phyloP scores from a whole-genome alignment of 64 coral and sea anemone genomes.

The Montipora capricornis region DNA sequence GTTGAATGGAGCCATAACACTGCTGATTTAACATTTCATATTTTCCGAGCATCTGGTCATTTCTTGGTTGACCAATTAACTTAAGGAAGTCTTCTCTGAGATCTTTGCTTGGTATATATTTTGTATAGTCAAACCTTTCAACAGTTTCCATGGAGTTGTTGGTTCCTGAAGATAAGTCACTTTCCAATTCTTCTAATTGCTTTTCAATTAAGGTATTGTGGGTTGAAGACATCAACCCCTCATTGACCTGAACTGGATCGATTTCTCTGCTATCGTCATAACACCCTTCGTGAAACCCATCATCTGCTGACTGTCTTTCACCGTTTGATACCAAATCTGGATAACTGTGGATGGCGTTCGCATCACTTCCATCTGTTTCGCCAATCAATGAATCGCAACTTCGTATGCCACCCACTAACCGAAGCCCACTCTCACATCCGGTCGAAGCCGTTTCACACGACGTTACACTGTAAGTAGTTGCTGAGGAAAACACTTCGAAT shows the following conservation, averaged over 20 bases:
- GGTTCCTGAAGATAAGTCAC: slow-evolving; percentile 76
- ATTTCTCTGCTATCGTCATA: not conserved
- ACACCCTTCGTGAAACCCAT: slow-evolving; percentile 25
- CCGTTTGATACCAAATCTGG: slow-evolving; percentile 59
- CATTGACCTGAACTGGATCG: slow-evolving; percentile 65
- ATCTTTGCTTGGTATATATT: slow-evolving; percentile 80
- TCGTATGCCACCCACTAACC: slow-evolving; percentile 69
- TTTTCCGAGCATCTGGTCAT: slow-evolving; percentile 67
- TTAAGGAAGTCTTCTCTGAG: slow-evolving; percentile 87
- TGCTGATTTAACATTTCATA: slow-evolving; percentile 46
- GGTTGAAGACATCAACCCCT: slow-evolving; percentile 58
- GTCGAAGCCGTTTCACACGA: slow-evolving; percentile 33
- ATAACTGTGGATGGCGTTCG: not conserved
- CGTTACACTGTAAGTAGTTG: slow-evolving; percentile 19
- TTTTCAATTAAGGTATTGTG: slow-evolving; percentile 88
- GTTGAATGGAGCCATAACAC: not conserved
- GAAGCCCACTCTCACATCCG: slow-evolving; percentile 74
- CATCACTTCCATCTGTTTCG: slow-evolving; percentile 54
- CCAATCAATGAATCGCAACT: slow-evolving; percentile 43
- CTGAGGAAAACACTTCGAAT: slow-evolving; percentile 20
- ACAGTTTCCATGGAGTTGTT: slow-evolving; percentile 36
- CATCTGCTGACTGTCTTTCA: slow-evolving; percentile 37
- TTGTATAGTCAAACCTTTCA: slow-evolving; percentile 91
- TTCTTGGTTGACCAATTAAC: slow-evolving; percentile 82
- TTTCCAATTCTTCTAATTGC: slow-evolving; percentile 84